These are phyloP conservation scores for Rhizoglyphus robini DNA, from an alignment of 1,140 invertebrate species.

Conservation along the genomic window DNA sequence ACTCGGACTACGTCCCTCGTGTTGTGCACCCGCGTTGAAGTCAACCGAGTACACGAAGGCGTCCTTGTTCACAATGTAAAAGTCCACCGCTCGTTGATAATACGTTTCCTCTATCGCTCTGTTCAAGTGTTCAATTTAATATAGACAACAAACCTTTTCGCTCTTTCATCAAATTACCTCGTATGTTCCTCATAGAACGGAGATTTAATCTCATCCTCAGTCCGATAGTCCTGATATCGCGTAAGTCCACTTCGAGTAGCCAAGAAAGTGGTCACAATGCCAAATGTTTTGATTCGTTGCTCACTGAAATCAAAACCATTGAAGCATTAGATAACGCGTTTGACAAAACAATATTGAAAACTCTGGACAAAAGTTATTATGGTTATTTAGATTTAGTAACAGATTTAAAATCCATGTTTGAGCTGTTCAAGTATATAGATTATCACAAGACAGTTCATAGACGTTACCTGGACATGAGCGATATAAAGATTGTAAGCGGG, in stretches of 20 bases:
- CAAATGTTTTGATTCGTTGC: conserved; percentile 72
- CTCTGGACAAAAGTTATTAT: not conserved
- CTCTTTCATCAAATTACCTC: too few relatives aligned
- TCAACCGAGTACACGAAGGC: conserved; percentile 84
- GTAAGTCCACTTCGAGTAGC: conserved; percentile 74
- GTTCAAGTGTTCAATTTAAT: too few relatives aligned
- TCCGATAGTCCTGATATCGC: conserved; percentile 51
- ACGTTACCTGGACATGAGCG: conserved; percentile 11
- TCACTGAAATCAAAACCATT: conserved; percentile 11
- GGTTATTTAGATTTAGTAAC: not conserved
- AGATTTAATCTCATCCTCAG: conserved; percentile 21
- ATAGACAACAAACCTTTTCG: too few relatives aligned
- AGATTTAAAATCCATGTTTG: too few relatives aligned
- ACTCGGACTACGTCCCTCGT: not conserved
- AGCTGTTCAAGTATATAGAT: too few relatives aligned
- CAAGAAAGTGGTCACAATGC: conserved; percentile 64
- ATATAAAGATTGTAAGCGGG: conserved; percentile 10
- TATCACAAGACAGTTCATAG: not conserved
- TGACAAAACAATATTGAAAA: not conserved
- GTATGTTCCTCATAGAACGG: conserved; percentile 66
- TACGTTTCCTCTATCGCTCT: conserved; percentile 66
- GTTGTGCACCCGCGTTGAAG: conserved; percentile 49
- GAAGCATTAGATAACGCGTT: too few relatives aligned
- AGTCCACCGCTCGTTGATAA: conserved; percentile 83
- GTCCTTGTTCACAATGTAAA: conserved; percentile 51